phyloP scores from a whole-genome alignment of 2,888 invertebrate genomes.

The Stictocephala bisonia region DNA sequence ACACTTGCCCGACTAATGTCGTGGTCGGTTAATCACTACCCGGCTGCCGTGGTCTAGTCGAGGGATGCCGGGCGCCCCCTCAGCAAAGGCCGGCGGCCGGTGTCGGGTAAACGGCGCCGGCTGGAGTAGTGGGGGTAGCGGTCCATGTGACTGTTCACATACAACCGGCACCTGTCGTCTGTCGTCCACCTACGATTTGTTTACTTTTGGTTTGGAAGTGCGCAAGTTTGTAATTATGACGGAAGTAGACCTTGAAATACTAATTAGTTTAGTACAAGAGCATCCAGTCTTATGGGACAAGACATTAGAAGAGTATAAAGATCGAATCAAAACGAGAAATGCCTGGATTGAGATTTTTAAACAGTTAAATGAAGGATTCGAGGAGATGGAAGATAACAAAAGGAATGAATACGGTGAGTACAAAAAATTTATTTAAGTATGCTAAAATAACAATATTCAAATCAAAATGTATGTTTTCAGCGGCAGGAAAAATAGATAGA shows the following conservation, averaged over 20 bases:
- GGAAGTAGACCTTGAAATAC: slow-evolving; percentile 28
- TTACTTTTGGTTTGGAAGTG: slow-evolving; percentile 1
- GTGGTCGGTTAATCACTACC: slow-evolving; percentile 18
- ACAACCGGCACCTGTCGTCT: slow-evolving; percentile 11
- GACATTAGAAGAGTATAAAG: slow-evolving; percentile 11
- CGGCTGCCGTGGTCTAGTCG: slow-evolving; percentile 26
- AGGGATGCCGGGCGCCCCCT: slow-evolving; percentile 27
- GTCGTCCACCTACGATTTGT: slow-evolving; percentile 20
- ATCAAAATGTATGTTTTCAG: slow-evolving; percentile 14
- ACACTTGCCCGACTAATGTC: too few relatives aligned
- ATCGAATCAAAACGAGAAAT: slow-evolving; percentile 28
- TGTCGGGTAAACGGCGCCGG: slow-evolving; percentile 33
- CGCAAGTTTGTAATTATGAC: slow-evolving; percentile 17
- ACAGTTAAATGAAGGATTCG: slow-evolving; percentile 29
- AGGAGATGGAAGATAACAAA: slow-evolving; percentile 18
- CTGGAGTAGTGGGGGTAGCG: slow-evolving; percentile 18
- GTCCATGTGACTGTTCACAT: slow-evolving; percentile 23
- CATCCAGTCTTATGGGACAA: slow-evolving; percentile 40
- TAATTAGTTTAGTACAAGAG: slow-evolving; percentile 22
- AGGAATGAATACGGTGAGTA: slow-evolving; percentile 19
- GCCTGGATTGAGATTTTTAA: slow-evolving; percentile 40
- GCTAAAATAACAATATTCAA: not conserved
- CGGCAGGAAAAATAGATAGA: slow-evolving; percentile 5
- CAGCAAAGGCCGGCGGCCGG: slow-evolving; percentile 20
- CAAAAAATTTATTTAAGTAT: slow-evolving; percentile 13